Evolutionary conservation across 2,888 invertebrate genomes (phyloP).

Genomic region (Cantharis rufa): DNA sequence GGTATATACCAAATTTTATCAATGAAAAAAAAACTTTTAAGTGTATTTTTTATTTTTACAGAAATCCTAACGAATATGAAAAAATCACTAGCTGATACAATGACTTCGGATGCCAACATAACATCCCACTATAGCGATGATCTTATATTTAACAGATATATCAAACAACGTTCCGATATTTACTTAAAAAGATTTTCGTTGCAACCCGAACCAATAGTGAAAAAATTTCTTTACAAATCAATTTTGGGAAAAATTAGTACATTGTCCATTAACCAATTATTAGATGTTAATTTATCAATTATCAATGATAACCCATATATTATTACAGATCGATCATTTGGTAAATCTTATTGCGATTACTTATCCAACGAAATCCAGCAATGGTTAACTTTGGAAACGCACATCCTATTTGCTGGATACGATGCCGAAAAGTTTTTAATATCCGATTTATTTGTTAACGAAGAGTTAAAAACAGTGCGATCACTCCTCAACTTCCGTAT

Average conservation of each 20-base stretch:
- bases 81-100: constrained; percentile 15
- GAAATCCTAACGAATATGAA: no score
- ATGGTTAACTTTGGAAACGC: constrained; percentile 5
- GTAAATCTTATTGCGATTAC: constrained; percentile 17
- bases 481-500: constrained; percentile 14
- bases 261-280: constrained; percentile 4
- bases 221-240: constrained; percentile 2
- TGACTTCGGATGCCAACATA: background rate
- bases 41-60: no score
- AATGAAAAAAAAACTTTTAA: no score
- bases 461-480: constrained; percentile 10
- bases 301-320: constrained; percentile 1
- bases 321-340: constrained; percentile 17
- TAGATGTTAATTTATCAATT: background rate
- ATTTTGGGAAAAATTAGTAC: constrained; percentile 1
- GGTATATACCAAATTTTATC: no score
- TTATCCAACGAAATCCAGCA: constrained; percentile 1
- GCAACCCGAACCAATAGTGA: background rate
- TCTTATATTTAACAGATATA: constrained; percentile 6
- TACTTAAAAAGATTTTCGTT: constrained; percentile 10
- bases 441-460: background rate
- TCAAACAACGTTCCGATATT: constrained; percentile 3
- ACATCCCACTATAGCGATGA: background rate
- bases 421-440: constrained; percentile 9
- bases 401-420: background rate